A percentile compares a stretch with the other conserved stretches of the same genome.
These are phyloP conservation scores for Meloidogyne hapla DNA, from an alignment of 1,140 invertebrate species.

Conservation along the genomic window DNA sequence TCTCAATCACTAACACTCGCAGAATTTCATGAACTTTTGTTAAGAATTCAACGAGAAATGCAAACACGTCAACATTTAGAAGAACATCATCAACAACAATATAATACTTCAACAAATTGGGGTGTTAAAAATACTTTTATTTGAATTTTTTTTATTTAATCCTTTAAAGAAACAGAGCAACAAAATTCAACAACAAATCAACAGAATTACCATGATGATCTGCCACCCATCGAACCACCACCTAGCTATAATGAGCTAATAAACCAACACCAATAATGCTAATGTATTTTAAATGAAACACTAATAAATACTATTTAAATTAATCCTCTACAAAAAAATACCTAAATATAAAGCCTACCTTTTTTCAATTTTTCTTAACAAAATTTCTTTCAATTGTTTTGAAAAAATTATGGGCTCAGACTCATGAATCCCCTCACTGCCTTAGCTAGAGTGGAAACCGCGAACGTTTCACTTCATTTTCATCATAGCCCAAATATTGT, in stretches of 20 bases:
- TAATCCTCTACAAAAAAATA: too few relatives aligned
- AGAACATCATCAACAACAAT: neutral
- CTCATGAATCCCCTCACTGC: neutral
- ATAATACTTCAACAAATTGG: neutral
- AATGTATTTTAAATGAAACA: neutral
- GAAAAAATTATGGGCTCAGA: neutral
- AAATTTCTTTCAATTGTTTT: too few relatives aligned
- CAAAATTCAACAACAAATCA: neutral
- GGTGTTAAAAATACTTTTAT: neutral
- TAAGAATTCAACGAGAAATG: constrained; percentile 25
- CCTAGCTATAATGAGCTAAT: constrained; percentile 16
- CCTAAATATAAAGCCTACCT: too few relatives aligned
- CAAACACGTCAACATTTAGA: constrained; percentile 4
- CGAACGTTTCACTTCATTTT: neutral
- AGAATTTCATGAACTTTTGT: constrained; percentile 26
- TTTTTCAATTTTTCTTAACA: too few relatives aligned
- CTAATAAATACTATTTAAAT: neutral
- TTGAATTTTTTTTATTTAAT: neutral
- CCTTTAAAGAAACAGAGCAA: neutral
- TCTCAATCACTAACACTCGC: constrained; percentile 21
- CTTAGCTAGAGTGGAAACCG: neutral
- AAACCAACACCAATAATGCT: neutral
- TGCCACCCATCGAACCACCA: constrained; percentile 2
- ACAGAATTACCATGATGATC: neutral
- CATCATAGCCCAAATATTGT: neutral